Evolutionary conservation across 2,797 vertebrate genomes (phyloP).

Genomic region (Salmo trutta): DNA sequence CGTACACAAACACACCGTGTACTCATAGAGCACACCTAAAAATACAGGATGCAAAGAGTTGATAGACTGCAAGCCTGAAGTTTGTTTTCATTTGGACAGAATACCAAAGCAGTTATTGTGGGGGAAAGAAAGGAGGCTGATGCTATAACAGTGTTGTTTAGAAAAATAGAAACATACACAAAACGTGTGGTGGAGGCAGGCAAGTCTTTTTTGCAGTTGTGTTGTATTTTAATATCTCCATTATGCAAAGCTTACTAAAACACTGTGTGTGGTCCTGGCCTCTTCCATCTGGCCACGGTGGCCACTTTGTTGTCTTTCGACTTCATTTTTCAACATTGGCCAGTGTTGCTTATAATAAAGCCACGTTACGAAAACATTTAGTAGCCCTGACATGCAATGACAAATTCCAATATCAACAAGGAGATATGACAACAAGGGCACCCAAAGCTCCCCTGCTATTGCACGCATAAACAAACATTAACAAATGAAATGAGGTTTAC

Average conservation of each 20-base stretch:
- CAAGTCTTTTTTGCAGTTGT: constrained; percentile 65
- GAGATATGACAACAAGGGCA: constrained; percentile 74
- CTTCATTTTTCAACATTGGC: constrained; percentile 75
- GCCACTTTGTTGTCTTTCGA: constrained; percentile 65
- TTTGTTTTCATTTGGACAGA: constrained; percentile 59
- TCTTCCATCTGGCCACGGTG: constrained; percentile 47
- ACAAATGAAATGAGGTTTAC: constrained; percentile 54
- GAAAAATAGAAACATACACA: constrained; percentile 53
- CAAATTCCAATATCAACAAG: constrained; percentile 77
- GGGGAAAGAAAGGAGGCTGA: constrained; percentile 40
- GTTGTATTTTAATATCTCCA: constrained; percentile 73
- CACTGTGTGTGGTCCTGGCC: constrained; percentile 77
- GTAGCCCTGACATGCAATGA: constrained; percentile 67
- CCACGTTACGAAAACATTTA: constrained; percentile 79
- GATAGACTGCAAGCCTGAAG: constrained; percentile 37
- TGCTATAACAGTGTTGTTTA: constrained; percentile 66
- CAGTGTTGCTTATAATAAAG: constrained; percentile 80
- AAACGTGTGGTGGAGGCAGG: constrained; percentile 44
- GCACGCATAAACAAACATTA: constrained; percentile 59
- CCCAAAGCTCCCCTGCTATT: constrained; percentile 56
- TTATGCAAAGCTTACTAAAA: constrained; percentile 62
- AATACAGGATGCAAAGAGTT: constrained; percentile 55
- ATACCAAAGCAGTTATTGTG: constrained; percentile 56
- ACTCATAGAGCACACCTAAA: not conserved
- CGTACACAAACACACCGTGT: not conserved